Percentiles rank a stretch among this genome's conserved stretches.
Evolutionary conservation across 2,113 vertebrate species (phyloP).

Genomic region (Apteryx mantelli): DNA sequence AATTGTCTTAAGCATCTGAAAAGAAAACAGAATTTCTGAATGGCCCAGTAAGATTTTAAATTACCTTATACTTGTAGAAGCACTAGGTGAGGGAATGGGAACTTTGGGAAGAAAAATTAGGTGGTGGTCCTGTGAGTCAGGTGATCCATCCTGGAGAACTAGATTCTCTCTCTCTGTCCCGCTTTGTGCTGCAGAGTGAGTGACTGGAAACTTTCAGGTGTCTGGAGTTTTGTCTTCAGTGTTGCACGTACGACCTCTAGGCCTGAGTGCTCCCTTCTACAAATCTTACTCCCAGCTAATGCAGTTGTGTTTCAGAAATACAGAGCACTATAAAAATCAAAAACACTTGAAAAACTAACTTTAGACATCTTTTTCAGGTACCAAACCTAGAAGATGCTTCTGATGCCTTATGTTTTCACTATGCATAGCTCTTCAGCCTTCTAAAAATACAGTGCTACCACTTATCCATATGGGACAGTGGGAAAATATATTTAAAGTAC

Average conservation of each 20-base stretch:
- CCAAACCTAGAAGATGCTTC: not conserved
- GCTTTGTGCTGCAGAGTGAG: not conserved
- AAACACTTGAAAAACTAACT: not conserved
- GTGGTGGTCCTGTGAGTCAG: conserved; percentile 41
- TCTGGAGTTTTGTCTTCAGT: not conserved
- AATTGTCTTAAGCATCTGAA: not conserved
- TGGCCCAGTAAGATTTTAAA: not conserved
- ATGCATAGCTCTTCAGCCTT: not conserved
- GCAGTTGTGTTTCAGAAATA: not conserved
- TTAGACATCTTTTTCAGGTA: not conserved
- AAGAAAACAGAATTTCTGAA: not conserved
- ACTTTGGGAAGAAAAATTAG: not conserved
- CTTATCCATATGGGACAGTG: accelerated
- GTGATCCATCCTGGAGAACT: not conserved
- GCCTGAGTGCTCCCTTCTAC: not conserved
- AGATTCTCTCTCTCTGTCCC: not conserved
- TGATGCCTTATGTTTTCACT: not conserved
- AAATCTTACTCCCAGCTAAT: not conserved
- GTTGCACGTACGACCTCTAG: not conserved
- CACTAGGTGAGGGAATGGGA: not conserved
- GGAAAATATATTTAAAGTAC: not conserved
- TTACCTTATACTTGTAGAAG: not conserved
- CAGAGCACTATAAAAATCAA: not conserved
- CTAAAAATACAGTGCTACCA: not conserved
- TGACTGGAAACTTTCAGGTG: not conserved